Base-by-base conservation (phyloP, 2,797 vertebrate genomes). In the Scleropages formosus region DNA sequence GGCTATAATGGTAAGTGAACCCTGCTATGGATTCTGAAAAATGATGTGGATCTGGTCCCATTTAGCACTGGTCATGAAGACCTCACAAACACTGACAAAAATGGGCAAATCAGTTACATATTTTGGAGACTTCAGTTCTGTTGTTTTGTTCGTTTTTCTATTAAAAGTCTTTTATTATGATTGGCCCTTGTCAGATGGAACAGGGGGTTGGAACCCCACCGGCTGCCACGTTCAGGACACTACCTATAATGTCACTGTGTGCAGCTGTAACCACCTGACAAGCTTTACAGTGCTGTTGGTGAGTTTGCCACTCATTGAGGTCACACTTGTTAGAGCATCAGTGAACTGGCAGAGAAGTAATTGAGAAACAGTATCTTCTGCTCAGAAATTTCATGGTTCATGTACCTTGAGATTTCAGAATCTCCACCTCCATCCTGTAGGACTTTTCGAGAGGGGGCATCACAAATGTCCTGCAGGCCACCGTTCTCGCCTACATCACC, bases 211-310 rank as follows among this genome's bases (percentile, higher is more conserved):
- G 68, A 70, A 70, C 68, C 20, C 13, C 18, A 10, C 68, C 27
- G 68, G 68, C 47, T 70, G 68, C 16, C 22, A 13, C 27, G 24
- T 56, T 13, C 68, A 70, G 49, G 70, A 31, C 47, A 10, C 8
- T 56, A 53, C 68, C 53, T 2, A 70, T 56, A 68, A 70, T 15
- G 24, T 8, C 16, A 70, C 49, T 27, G 22, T 70, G 68, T 70
- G 68, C 68, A 70, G 68, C 22, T 70, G 68, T 56, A 27, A 70
- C 24, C 68, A 70, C 76, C 93, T 99, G 73, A 99, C 96, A 15
- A 94, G 96, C 75, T 99, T 99, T 81, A 95, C 94, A 0, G 88
- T 99, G 73, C 88, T 99, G 73, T 82, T 98, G 95, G 97, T 98
- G 86, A 88, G 81, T 47, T 56, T 62, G 20, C 8, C 22, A 22